These are phyloP conservation scores for Actenoides lindsayi DNA, from an alignment of 2,113 vertebrate species.

Conservation along the genomic window DNA sequence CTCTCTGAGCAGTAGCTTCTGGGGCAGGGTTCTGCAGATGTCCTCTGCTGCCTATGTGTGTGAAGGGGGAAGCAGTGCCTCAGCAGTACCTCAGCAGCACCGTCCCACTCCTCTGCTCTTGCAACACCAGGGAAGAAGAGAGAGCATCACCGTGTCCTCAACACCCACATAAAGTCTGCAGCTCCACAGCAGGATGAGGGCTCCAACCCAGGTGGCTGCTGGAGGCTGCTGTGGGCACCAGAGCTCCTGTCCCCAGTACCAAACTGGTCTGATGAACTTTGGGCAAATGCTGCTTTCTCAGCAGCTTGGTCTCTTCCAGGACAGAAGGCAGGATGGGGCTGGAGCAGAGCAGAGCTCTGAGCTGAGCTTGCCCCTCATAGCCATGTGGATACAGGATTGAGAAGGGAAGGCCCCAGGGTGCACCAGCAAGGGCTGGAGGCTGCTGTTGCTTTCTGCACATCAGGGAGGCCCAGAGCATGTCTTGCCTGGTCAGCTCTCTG, in stretches of 20 bases:
- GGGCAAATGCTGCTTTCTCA: neutral
- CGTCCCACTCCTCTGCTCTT: neutral
- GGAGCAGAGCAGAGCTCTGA: neutral
- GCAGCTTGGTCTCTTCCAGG: neutral
- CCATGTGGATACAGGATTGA: fast-evolving
- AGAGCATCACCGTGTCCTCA: fast-evolving
- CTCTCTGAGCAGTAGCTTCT: neutral
- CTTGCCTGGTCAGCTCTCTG: neutral
- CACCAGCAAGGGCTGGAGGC: neutral
- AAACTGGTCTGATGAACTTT: neutral
- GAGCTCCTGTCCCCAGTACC: neutral
- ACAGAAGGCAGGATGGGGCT: neutral
- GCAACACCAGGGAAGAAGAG: neutral
- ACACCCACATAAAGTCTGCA: neutral
- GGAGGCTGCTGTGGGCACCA: neutral
- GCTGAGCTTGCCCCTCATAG: neutral
- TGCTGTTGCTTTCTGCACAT: neutral
- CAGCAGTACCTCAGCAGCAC: neutral
- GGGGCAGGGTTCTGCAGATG: neutral
- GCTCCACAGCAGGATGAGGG: neutral
- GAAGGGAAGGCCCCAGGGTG: neutral
- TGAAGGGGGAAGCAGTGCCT: neutral
- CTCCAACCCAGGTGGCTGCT: neutral
- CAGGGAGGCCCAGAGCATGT: neutral
- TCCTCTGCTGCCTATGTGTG: neutral